Percentiles rank a stretch among this genome's conserved stretches.
These are phyloP conservation scores for Archaeoteleia sp. DNA, from an alignment of 2,888 invertebrate genomes.

Conservation along the genomic window DNA sequence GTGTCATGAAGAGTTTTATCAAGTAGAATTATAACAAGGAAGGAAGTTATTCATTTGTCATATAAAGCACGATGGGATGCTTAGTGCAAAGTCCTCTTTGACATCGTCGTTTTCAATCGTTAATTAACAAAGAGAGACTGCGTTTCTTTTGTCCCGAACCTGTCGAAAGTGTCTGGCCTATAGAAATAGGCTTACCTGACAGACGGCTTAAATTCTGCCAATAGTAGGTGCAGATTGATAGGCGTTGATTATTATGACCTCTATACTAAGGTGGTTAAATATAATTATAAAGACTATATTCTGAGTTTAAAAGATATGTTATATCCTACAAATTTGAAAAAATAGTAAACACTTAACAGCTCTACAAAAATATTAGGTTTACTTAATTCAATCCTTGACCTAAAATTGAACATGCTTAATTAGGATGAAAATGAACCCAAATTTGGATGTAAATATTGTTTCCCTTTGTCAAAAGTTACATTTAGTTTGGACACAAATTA, in stretches of 20 bases:
- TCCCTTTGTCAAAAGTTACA: no score
- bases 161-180: no score
- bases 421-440: no score
- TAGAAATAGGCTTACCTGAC: conserved; percentile 48
- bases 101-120: conserved; percentile 27
- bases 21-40: no score
- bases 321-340: conserved; percentile 25
- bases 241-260: conserved; percentile 42
- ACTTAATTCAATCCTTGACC: no score
- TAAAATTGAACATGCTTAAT: no score
- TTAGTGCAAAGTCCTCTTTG: background rate
- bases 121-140: conserved; percentile 15
- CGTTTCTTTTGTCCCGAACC: conserved; percentile 38
- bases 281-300: conserved; percentile 33
- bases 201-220: conserved; percentile 49
- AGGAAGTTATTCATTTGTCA: conserved; percentile 22
- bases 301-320: background rate
- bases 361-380: no score
- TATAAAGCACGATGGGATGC: no score
- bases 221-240: conserved; percentile 51
- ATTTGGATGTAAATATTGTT: no score
- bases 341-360: no score
- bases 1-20: no score
- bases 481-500: no score
- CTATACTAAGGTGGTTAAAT: conserved; percentile 19